Evolutionary conservation across 2,113 vertebrate genomes (phyloP).

Genomic region (Cricetomys ansorgei): DNA sequence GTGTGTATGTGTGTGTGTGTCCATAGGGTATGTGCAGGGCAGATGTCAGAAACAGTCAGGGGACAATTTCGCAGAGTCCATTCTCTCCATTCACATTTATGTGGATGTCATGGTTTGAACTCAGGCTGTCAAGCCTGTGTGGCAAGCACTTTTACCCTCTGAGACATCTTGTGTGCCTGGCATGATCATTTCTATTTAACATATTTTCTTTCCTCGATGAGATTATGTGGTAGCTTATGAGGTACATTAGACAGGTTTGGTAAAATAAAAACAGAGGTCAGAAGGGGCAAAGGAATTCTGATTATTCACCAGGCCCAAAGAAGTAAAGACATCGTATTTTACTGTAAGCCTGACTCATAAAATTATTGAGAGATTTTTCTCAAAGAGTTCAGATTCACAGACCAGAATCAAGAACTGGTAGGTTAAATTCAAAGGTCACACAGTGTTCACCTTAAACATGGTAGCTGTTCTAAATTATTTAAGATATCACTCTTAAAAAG

Average conservation of each 20-base stretch:
- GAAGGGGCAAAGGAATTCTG: not conserved
- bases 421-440: not conserved
- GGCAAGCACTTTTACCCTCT: not conserved
- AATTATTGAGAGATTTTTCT: not conserved
- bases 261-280: not conserved
- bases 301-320: not conserved
- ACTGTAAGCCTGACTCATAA: not conserved
- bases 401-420: not conserved
- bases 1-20: not conserved
- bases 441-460: not conserved
- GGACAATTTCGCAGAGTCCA: not conserved
- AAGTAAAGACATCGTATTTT: not conserved
- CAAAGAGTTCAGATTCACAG: not conserved
- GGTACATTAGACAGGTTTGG: not conserved
- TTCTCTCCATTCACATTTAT: not conserved
- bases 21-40: not conserved
- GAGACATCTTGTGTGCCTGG: not conserved
- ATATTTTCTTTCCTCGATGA: not conserved
- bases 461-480: not conserved
- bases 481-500: not conserved
- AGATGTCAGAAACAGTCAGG: not conserved
- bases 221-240: not conserved
- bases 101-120: not conserved
- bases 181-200: not conserved
- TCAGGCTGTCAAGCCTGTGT: not conserved